Percentiles rank a stretch among this genome's conserved stretches.
Evolutionary conservation across 2,797 vertebrate species (phyloP).

Genomic region (Eulemur rubriventer): DNA sequence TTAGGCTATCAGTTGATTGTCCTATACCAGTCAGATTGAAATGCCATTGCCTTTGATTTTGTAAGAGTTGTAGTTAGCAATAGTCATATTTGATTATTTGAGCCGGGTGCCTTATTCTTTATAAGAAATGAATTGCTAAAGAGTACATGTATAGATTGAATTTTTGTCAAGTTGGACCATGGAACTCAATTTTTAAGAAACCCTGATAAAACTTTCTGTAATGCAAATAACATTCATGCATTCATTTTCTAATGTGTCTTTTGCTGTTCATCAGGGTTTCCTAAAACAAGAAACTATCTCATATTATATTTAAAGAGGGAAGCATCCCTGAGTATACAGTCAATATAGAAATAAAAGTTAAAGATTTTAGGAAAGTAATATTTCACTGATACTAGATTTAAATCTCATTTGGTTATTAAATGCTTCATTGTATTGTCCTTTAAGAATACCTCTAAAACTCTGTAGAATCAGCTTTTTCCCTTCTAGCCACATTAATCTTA

Average conservation of each 20-base stretch:
- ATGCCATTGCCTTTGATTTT: conserved; percentile 34
- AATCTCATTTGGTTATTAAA: neutral
- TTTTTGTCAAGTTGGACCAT: neutral
- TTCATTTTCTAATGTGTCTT: neutral
- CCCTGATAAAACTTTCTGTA: neutral
- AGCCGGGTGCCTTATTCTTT: neutral
- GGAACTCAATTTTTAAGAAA: conserved; percentile 23
- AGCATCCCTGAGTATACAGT: neutral
- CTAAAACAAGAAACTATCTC: conserved; percentile 23
- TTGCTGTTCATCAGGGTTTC: neutral
- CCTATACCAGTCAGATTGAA: neutral
- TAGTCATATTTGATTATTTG: neutral
- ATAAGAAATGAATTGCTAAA: neutral
- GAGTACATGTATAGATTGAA: neutral
- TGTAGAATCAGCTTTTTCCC: neutral
- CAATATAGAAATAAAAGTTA: neutral
- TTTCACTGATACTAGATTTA: neutral
- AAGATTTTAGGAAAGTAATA: neutral
- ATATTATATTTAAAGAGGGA: neutral
- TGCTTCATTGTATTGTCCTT: neutral
- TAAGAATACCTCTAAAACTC: neutral
- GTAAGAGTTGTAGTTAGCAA: neutral
- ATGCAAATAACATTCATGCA: neutral
- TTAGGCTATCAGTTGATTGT: neutral
- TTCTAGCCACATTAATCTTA: neutral